Base-by-base conservation (phyloP, 2,888 invertebrate genomes). In the Eucera pruinosa region DNA sequence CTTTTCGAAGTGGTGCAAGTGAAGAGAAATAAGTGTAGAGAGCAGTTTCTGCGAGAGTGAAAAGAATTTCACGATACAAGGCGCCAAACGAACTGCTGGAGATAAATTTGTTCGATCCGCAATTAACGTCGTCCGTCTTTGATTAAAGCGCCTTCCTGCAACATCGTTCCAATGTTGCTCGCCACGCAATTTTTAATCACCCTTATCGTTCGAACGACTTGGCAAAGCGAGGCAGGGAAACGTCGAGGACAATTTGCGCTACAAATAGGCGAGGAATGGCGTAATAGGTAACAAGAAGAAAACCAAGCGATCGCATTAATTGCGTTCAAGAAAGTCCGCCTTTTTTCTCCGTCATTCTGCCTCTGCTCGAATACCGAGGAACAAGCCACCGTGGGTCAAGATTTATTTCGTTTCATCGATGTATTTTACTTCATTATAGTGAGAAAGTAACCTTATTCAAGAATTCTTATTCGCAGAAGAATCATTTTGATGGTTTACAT, bases 271-370 rank as follows among this genome's bases (percentile, higher is more conserved):
- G 72, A 74, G 47, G 81, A 77, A 84, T 68, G 70, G 72, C 72
- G 82, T 86, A 87, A 86, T 84, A 84, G 80, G 83, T 86, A 88
- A 87, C 87, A 85, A 85, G 87, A 86, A 88, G 84, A 86, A 86
- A 88, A 88, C 85, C 88, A 84, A 86, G 84, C 84, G 86, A 82
- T 86, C 85, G 78, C 85, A 87, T 87, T 89, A 89, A 89, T 89
- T 89, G 86, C 80, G 67, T 80, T 80, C 70, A 60, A 72, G 81
- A 64, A 74, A 76, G 61, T 57, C 64, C 78, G 60, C 48, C 70
- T 66, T 61, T 41, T 67, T 66, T 61, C 36, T 36, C 57, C 45
- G n/a, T 57, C 45, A 23, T 55, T 58, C 27, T 33, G n/a, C 33
- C 33, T 41, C 18, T 25, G 57, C 20, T 41, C 60, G 54, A 47